Conservation (phyloP, 2,113 vertebrate genomes). For the Pseudopodoces humilis region DNA sequence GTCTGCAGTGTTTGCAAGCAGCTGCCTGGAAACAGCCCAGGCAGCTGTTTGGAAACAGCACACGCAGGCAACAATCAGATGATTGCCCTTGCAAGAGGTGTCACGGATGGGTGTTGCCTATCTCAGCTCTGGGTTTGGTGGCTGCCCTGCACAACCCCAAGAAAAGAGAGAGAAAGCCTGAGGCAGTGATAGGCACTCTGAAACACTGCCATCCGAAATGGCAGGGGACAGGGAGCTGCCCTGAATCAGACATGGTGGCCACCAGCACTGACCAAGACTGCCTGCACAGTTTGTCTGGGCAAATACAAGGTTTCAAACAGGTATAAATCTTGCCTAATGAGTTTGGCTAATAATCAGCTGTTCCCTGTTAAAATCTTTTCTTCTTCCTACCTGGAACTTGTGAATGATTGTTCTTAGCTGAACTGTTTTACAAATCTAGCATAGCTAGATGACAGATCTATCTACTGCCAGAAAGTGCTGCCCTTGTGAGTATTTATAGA, state of each 20-base stretch:
- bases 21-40: background rate
- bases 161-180: background rate
- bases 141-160: background rate
- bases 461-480: background rate
- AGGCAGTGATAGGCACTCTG: background rate
- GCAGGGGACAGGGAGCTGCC: background rate
- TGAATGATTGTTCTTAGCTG: background rate
- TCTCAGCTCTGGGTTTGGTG: background rate
- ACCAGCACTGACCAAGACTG: background rate
- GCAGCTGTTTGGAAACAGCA: background rate
- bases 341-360: background rate
- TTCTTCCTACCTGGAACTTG: background rate
- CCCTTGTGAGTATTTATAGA: slow-evolving; percentile 3
- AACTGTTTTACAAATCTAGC: background rate
- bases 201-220: rapidly evolving
- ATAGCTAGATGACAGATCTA: background rate
- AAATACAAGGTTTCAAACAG: background rate
- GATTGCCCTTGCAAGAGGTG: background rate
- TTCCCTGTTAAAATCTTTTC: background rate
- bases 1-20: background rate
- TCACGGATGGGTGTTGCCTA: background rate
- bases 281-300: background rate
- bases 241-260: background rate
- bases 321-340: background rate
- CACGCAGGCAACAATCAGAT: background rate